Percentiles rank a stretch among this genome's conserved stretches.
phyloP scores from a whole-genome alignment of 2,113 vertebrate species.

The Bettongia penicillata region DNA sequence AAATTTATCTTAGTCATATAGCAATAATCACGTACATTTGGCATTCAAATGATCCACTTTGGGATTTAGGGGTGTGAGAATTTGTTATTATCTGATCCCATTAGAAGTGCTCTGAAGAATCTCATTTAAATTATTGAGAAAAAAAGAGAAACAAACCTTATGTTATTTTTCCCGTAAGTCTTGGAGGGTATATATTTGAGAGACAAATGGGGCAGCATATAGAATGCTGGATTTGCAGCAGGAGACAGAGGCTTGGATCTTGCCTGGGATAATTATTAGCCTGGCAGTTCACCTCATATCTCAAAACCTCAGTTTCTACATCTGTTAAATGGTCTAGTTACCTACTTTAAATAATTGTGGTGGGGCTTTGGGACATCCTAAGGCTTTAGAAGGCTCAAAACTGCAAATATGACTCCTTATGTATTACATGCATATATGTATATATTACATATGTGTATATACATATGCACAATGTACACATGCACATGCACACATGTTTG shows the following conservation, averaged over 20 bases:
- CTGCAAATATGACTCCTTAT: background rate
- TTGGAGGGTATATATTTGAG: conserved; percentile 63
- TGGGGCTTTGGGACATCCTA: background rate
- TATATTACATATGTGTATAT: no score
- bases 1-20: conserved; percentile 65
- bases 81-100: conserved; percentile 39
- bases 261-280: background rate
- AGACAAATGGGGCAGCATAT: background rate
- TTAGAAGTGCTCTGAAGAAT: conserved; percentile 64
- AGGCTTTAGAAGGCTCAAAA: background rate
- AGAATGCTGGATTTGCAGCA: no score
- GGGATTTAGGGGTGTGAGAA: conserved; percentile 65
- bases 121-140: conserved; percentile 69
- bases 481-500: background rate
- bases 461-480: no score
- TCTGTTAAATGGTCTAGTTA: background rate
- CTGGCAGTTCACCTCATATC: background rate
- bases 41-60: conserved; percentile 73
- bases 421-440: background rate
- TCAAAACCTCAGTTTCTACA: background rate
- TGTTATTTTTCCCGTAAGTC: conserved; percentile 54
- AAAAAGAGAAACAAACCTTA: conserved; percentile 44
- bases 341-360: background rate
- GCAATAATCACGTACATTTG: conserved; percentile 66
- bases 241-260: background rate